Percentiles rank a stretch among this genome's conserved stretches.
Evolutionary conservation across 2,888 invertebrate species (phyloP).

Genomic region (Epistrophella euchroma): DNA sequence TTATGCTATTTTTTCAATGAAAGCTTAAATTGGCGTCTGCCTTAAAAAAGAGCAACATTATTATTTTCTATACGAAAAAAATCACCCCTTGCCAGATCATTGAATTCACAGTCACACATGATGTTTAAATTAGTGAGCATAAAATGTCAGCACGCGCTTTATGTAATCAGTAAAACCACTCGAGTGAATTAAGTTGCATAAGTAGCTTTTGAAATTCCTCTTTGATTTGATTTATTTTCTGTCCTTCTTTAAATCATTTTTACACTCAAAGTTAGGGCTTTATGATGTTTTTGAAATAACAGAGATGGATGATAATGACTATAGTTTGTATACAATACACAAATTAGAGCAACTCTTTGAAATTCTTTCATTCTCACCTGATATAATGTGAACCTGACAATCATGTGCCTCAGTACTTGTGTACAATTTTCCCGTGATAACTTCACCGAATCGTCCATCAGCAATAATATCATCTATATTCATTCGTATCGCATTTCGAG

Average conservation of each 20-base stretch:
- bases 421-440: constrained; percentile 88
- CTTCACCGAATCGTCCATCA: constrained; percentile 91
- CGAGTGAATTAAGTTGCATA: constrained; percentile 13
- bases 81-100: not conserved
- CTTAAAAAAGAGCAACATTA: constrained; percentile 2
- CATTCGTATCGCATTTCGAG: constrained; percentile 89
- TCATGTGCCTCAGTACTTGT: constrained; percentile 82
- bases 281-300: not conserved
- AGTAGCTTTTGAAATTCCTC: constrained; percentile 5
- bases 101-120: constrained; percentile 6
- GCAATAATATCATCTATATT: constrained; percentile 89
- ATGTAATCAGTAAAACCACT: constrained; percentile 18
- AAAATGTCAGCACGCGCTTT: constrained; percentile 6
- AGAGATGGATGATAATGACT: not conserved
- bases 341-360: not conserved
- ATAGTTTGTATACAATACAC: not conserved
- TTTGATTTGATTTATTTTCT: constrained; percentile 8
- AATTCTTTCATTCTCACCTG: constrained; percentile 77
- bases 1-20: not conserved
- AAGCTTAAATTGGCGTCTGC: constrained; percentile 9
- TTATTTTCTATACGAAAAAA: not conserved
- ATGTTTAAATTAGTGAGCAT: constrained; percentile 20
- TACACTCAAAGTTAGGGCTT: not conserved
- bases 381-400: constrained; percentile 88
- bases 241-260: constrained; percentile 1